phyloP scores from a whole-genome alignment of 2,113 vertebrate species.

The Steatornis caripensis region DNA sequence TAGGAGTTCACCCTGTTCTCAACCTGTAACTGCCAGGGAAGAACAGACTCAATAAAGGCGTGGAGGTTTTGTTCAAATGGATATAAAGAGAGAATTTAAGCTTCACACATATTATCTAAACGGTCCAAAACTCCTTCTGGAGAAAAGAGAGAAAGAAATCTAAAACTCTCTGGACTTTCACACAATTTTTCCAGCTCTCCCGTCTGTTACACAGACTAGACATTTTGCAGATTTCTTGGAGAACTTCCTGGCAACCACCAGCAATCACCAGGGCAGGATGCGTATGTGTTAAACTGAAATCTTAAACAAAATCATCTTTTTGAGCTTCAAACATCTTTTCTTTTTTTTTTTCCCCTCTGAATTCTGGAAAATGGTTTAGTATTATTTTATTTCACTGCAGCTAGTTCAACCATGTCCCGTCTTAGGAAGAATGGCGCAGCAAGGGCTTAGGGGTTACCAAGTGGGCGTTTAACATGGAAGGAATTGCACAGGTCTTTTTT shows the following conservation, averaged over 20 bases:
- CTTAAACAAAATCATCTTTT: constrained; percentile 51
- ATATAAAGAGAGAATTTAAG: neutral
- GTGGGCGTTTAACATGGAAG: neutral
- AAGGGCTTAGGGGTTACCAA: neutral
- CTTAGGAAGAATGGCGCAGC: neutral
- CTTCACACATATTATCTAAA: constrained; percentile 30
- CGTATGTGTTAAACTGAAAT: constrained; percentile 57
- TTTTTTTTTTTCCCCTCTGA: neutral
- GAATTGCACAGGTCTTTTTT: neutral
- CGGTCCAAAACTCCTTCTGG: neutral
- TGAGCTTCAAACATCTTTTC: neutral
- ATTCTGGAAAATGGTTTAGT: neutral
- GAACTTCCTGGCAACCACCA: constrained; percentile 59
- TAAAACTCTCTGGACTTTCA: constrained; percentile 35
- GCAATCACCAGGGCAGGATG: constrained; percentile 57
- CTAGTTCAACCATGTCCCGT: neutral
- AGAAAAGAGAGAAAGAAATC: constrained; percentile 15
- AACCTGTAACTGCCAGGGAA: neutral
- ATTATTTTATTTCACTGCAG: neutral
- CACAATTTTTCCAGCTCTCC: constrained; percentile 40
- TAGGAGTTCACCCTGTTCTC: constrained; percentile 16
- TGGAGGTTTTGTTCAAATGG: constrained; percentile 28
- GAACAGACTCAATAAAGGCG: neutral
- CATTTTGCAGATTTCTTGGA: constrained; percentile 62
- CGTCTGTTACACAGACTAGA: constrained; percentile 52